These are phyloP conservation scores for Marasmarcha lunaedactyla DNA, from an alignment of 2,888 invertebrate species.

Conservation along the genomic window DNA sequence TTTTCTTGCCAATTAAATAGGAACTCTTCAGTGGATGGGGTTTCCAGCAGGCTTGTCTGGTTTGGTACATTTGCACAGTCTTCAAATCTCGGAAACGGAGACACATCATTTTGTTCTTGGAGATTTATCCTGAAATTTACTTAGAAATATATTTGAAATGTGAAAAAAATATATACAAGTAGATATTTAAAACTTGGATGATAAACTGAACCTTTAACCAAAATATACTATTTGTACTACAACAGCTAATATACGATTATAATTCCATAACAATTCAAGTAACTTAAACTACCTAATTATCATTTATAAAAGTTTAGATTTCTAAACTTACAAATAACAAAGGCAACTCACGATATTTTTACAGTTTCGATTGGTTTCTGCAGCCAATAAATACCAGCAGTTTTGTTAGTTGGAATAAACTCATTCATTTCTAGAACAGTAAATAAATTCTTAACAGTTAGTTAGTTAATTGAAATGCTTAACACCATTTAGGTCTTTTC, in stretches of 20 bases:
- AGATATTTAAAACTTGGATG: too few relatives aligned
- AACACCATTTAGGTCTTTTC: too few relatives aligned
- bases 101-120: slow-evolving; percentile 36
- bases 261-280: too few relatives aligned
- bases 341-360: slow-evolving; percentile 54
- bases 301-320: neutral
- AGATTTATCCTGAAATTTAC: slow-evolving; percentile 38
- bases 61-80: slow-evolving; percentile 31
- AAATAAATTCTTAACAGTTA: too few relatives aligned
- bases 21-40: slow-evolving; percentile 29
- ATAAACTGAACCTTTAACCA: too few relatives aligned
- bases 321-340: neutral
- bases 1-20: slow-evolving; percentile 81
- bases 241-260: too few relatives aligned
- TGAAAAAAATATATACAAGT: neutral
- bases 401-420: slow-evolving; percentile 42
- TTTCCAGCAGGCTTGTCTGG: slow-evolving; percentile 21
- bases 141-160: neutral
- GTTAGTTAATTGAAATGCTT: slow-evolving; percentile 6
- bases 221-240: too few relatives aligned
- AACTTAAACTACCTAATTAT: too few relatives aligned
- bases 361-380: slow-evolving; percentile 58
- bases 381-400: slow-evolving; percentile 60
- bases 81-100: slow-evolving; percentile 46
- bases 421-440: slow-evolving; percentile 49